Base-by-base conservation (phyloP, 2,888 invertebrate genomes). In the Caenorhabditis becei region DNA sequence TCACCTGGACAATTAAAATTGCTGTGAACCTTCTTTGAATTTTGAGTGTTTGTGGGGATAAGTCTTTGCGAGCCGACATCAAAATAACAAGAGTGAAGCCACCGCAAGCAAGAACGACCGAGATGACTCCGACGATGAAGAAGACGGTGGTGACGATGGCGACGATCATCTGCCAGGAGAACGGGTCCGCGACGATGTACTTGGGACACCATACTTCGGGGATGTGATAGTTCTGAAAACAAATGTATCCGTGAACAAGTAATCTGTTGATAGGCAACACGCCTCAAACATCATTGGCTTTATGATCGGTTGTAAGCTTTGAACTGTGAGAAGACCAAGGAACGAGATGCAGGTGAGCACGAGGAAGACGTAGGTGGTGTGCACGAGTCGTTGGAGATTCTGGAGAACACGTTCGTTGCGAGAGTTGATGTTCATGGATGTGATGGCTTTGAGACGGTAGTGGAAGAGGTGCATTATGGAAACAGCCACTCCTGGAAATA, bases 281-380 rank as follows among this genome's bases (percentile, higher is more conserved):
- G 24, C 72, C 63, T 72, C 72, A 72, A 63, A 72, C 23, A 72
- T 63, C 56, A 63, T 63, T 37, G 72, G 72, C 20, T 72, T 72
- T 28, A 72, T 72, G 18, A 49, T 47, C 41, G 63, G 32, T n/a
- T 72, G 72, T 58, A 54, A 72, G 18, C 72, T 72, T 58, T 72
- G 56, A 63, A 72, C 49, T 23, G 63, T 72, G 24, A 72, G 47
- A 14, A 72, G 63, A 3, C 63, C 72, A 5, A 72, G 24, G 37
- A 54, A 72, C 16, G 72, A 72, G 16, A 72, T n/a, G n/a, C 56
- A 63, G 32, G 72, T 72, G 32, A 47, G 37, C 0, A 63, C 14
- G 4, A 72, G 41, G 18, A 63, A 47, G 5, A 63, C 14, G 23
- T 72, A 72, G 24, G 72, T 58, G 5, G 58, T 1, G 20, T 72